Percentiles rank a stretch among this genome's conserved stretches.
These are phyloP conservation scores for Ectobius pallidus DNA, from an alignment of 2,888 invertebrate species.

Conservation along the genomic window DNA sequence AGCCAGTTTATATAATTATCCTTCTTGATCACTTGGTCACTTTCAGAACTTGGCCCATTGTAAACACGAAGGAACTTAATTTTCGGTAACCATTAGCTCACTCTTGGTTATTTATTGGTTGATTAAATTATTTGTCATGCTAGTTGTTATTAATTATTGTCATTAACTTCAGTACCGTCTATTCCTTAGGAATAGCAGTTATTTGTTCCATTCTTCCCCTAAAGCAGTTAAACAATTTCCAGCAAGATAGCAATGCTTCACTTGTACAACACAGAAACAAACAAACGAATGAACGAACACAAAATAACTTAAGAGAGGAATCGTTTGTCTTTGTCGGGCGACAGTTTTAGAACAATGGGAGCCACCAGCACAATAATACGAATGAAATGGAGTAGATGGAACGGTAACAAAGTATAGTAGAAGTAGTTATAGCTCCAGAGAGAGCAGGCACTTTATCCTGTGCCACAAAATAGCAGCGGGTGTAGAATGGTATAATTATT, in stretches of 20 bases:
- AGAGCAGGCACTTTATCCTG: constrained; percentile 15
- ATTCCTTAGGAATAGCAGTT: too few relatives aligned
- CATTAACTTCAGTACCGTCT: too few relatives aligned
- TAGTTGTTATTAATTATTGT: too few relatives aligned
- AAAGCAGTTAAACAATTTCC: background rate
- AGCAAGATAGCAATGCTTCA: constrained; percentile 5
- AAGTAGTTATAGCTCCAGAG: background rate
- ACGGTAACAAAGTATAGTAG: constrained; percentile 18
- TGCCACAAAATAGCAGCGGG: too few relatives aligned
- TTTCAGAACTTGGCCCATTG: too few relatives aligned
- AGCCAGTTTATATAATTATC: too few relatives aligned
- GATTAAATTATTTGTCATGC: too few relatives aligned
- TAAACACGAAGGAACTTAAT: too few relatives aligned
- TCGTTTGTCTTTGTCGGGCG: constrained; percentile 34
- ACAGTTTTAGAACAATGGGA: constrained; percentile 33
- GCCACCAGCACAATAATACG: constrained; percentile 14
- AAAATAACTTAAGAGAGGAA: constrained; percentile 32
- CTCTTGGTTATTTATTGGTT: too few relatives aligned
- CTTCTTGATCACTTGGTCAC: too few relatives aligned
- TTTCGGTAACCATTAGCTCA: too few relatives aligned
- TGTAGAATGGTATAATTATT: constrained; percentile 9
- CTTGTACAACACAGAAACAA: constrained; percentile 9
- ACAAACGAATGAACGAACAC: constrained; percentile 23
- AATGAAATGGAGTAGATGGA: constrained; percentile 12
- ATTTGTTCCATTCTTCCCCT: background rate